Evolutionary conservation across 2,888 invertebrate genomes (phyloP).

Genomic region (Platycnemis pennipes): DNA sequence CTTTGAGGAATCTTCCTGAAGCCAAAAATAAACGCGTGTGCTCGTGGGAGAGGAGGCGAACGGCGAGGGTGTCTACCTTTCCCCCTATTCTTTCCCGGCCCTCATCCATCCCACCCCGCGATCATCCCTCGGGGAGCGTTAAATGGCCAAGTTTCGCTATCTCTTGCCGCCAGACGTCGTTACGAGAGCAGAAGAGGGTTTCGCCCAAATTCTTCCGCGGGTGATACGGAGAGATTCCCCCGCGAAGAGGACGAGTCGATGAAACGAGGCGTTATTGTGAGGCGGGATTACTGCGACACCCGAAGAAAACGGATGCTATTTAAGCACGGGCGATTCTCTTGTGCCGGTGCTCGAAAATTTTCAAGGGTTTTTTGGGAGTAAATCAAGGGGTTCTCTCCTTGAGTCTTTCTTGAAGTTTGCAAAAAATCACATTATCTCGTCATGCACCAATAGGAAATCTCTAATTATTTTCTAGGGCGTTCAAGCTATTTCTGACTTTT

Average conservation of each 20-base stretch:
- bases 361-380: too few species aligned
- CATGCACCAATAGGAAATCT: too few species aligned
- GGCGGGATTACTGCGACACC: not conserved
- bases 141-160: constrained; percentile 3
- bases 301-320: not conserved
- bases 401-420: too few species aligned
- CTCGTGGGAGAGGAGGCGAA: not conserved
- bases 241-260: not conserved
- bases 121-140: not conserved
- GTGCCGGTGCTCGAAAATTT: not conserved
- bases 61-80: too few species aligned
- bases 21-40: not conserved
- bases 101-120: not conserved
- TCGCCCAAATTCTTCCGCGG: not conserved
- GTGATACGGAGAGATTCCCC: not conserved
- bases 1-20: not conserved
- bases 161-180: constrained; percentile 2
- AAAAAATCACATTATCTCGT: too few species aligned
- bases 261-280: not conserved
- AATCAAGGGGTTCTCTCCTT: too few species aligned
- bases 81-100: not conserved
- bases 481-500: too few species aligned
- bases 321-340: not conserved
- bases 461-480: too few species aligned
- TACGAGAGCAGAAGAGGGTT: not conserved